These are phyloP conservation scores for Dilophus febrilis DNA, from an alignment of 2,888 invertebrate species.

Conservation along the genomic window DNA sequence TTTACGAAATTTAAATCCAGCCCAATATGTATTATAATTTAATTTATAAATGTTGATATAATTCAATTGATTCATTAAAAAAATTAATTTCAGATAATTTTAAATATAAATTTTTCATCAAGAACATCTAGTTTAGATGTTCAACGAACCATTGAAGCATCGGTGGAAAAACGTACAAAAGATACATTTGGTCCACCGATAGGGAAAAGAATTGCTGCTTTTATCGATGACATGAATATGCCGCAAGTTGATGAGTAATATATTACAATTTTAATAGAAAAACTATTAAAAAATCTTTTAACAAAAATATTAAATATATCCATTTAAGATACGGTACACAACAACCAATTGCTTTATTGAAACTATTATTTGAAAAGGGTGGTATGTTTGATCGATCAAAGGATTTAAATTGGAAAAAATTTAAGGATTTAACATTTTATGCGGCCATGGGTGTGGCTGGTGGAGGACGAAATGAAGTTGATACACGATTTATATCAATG, in stretches of 20 bases:
- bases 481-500: conserved; percentile 80
- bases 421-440: conserved; percentile 61
- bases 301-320: too few species aligned
- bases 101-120: conserved; percentile 82
- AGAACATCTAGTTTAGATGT: conserved; percentile 82
- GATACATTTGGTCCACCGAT: conserved; percentile 79
- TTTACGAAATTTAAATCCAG: conserved; percentile 48
- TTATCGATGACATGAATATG: conserved; percentile 93
- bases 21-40: conserved; percentile 52
- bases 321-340: conserved; percentile 70
- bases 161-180: conserved; percentile 78
- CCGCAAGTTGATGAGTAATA: conserved; percentile 48
- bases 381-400: conserved; percentile 82
- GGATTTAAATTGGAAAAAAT: conserved; percentile 75
- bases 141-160: conserved; percentile 71
- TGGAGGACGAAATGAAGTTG: conserved; percentile 78
- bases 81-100: conserved; percentile 56
- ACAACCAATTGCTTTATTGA: conserved; percentile 84
- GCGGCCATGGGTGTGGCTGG: conserved; percentile 79
- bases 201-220: conserved; percentile 75
- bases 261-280: too few species aligned
- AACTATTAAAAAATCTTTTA: too few species aligned
- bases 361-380: conserved; percentile 70
- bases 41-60: conserved; percentile 19
- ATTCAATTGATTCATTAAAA: not conserved